Percentiles rank a stretch among this genome's conserved stretches.
Evolutionary conservation across 2,888 invertebrate genomes (phyloP).

Genomic region (Villa cingulata): DNA sequence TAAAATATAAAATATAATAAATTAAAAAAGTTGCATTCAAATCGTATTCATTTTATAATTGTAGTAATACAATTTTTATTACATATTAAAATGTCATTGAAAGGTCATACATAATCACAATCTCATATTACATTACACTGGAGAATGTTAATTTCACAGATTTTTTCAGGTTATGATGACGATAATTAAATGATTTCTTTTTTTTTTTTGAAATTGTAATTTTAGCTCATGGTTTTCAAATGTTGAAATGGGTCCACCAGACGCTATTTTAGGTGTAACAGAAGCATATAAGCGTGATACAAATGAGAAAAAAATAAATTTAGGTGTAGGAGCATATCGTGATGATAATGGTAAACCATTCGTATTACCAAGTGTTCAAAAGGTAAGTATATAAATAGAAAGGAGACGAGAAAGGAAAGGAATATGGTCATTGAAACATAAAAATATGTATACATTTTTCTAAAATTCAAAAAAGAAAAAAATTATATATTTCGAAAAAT

Average conservation of each 20-base stretch:
- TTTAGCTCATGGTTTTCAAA: conserved; percentile 71
- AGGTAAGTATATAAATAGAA: conserved; percentile 36
- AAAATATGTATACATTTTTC: background rate
- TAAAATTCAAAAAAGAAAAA: background rate
- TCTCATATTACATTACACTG: too few species aligned
- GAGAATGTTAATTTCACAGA: too few species aligned
- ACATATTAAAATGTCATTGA: too few species aligned
- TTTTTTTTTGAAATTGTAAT: conserved; percentile 7
- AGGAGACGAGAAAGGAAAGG: background rate
- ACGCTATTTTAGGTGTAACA: conserved; percentile 92
- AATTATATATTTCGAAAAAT: conserved; percentile 13
- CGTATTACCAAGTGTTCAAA: conserved; percentile 75
- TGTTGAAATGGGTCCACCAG: conserved; percentile 94
- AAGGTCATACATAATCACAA: too few species aligned
- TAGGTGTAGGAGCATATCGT: conserved; percentile 93
- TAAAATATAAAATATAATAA: too few species aligned
- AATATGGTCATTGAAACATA: background rate
- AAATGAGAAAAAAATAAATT: conserved; percentile 88
- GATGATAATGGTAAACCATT: conserved; percentile 96
- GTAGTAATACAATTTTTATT: too few species aligned
- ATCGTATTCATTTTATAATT: too few species aligned
- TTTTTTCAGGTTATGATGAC: too few species aligned
- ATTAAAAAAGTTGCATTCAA: too few species aligned
- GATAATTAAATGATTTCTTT: too few species aligned
- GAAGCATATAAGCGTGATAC: conserved; percentile 88